Evolutionary conservation across 2,888 invertebrate species (phyloP).

Genomic region (Spilarctia lutea): DNA sequence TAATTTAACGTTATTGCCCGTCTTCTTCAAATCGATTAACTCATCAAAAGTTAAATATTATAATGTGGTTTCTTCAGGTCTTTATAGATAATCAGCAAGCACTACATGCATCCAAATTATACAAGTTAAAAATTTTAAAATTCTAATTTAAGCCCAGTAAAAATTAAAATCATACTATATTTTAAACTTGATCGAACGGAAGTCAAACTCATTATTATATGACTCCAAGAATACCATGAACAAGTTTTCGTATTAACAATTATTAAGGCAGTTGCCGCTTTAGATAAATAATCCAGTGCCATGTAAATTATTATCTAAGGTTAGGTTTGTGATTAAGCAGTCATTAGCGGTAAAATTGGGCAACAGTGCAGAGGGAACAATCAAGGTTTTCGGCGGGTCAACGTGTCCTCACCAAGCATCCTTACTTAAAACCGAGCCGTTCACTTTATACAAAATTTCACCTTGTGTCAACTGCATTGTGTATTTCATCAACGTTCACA

Average conservation of each 20-base stretch:
- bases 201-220: background rate
- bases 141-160: background rate
- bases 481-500: conserved; percentile 67
- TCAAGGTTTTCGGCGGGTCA: conserved; percentile 69
- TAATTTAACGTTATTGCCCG: conserved; percentile 8
- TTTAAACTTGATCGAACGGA: background rate
- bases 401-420: conserved; percentile 69
- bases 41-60: background rate
- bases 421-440: conserved; percentile 70
- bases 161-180: background rate
- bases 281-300: conserved; percentile 43
- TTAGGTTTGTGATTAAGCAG: conserved; percentile 50
- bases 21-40: background rate
- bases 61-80: background rate
- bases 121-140: background rate
- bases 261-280: conserved; percentile 27
- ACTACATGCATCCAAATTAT: background rate
- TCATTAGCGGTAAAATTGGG: conserved; percentile 54
- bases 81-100: background rate
- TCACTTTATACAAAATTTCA: conserved; percentile 79
- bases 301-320: conserved; percentile 51
- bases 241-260: conserved; percentile 27
- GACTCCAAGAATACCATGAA: background rate
- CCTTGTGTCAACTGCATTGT: conserved; percentile 76
- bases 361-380: conserved; percentile 63